Conservation (phyloP, 2,797 vertebrate species). For the Orestias chungarensis region DNA sequence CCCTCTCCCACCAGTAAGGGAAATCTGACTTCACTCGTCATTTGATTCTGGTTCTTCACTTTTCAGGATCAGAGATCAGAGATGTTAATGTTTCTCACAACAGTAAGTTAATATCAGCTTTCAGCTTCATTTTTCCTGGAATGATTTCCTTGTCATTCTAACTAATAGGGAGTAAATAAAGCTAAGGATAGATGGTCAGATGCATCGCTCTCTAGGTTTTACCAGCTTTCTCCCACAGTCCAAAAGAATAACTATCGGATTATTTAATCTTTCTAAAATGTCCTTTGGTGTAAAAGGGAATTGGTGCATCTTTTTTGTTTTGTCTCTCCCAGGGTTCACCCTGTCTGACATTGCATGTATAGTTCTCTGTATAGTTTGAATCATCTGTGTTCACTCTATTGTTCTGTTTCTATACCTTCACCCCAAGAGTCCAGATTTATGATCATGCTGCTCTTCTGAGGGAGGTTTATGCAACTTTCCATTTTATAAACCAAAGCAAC, state of each 20-base stretch:
- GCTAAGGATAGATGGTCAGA: slow-evolving; percentile 38
- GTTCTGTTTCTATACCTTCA: slow-evolving; percentile 16
- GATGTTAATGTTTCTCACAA: slow-evolving; percentile 7
- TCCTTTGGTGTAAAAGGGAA: no score
- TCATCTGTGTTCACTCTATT: slow-evolving; percentile 13
- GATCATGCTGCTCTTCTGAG: slow-evolving; percentile 49
- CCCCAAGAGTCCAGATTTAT: slow-evolving; percentile 41
- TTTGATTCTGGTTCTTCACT: neutral
- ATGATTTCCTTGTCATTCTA: slow-evolving; percentile 17
- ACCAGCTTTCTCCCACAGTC: neutral
- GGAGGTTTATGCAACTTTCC: slow-evolving; percentile 61
- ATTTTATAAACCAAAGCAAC: slow-evolving; percentile 61
- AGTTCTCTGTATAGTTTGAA: slow-evolving; percentile 6
- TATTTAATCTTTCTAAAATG: no score
- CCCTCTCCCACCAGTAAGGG: slow-evolving; percentile 18
- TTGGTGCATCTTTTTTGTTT: no score
- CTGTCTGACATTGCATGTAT: neutral
- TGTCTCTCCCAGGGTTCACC: no score
- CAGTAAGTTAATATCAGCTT: slow-evolving; percentile 9
- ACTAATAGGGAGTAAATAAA: slow-evolving; percentile 34
- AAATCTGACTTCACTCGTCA: slow-evolving; percentile 25
- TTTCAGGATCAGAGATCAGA: slow-evolving; percentile 6
- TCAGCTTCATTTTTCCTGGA: slow-evolving; percentile 13
- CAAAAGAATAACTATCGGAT: neutral
- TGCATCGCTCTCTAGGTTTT: slow-evolving; percentile 55